Percentiles rank a stretch among this genome's conserved stretches.
Evolutionary conservation across 2,113 vertebrate species (phyloP).

Genomic region (Heptranchias perlo): DNA sequence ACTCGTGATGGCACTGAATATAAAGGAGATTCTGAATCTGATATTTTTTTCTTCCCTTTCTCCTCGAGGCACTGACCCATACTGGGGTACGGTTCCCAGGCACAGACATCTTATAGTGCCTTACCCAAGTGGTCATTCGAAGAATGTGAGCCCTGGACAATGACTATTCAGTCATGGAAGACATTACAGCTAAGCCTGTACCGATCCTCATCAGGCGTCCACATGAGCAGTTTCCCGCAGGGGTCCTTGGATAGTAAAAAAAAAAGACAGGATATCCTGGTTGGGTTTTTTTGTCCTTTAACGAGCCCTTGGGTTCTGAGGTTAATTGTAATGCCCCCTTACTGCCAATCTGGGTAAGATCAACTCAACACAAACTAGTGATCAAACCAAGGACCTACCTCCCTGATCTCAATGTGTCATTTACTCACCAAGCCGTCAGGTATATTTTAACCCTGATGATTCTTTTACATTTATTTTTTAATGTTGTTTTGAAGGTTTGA

Average conservation of each 20-base stretch:
- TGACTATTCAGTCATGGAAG: neutral
- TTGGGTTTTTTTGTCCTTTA: neutral
- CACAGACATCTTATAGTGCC: neutral
- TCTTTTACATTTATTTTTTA: neutral
- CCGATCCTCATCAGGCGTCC: neutral
- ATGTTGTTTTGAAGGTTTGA: neutral
- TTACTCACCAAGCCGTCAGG: neutral
- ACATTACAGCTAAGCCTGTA: neutral
- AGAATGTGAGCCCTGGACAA: neutral
- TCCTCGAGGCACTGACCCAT: neutral
- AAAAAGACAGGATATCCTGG: neutral
- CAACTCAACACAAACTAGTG: neutral
- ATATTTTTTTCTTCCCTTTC: neutral
- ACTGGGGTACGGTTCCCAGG: neutral
- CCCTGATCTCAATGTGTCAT: neutral
- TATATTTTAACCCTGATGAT: neutral
- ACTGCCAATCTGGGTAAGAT: neutral
- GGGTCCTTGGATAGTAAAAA: neutral
- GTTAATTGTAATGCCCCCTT: neutral
- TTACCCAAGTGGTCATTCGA: neutral
- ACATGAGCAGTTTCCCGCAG: neutral
- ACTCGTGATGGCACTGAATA: neutral
- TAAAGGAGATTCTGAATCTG: neutral
- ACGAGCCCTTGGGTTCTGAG: neutral
- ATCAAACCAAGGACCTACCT: neutral